Evolutionary conservation across 2,888 invertebrate genomes (phyloP).

Genomic region (Gibbula magus): DNA sequence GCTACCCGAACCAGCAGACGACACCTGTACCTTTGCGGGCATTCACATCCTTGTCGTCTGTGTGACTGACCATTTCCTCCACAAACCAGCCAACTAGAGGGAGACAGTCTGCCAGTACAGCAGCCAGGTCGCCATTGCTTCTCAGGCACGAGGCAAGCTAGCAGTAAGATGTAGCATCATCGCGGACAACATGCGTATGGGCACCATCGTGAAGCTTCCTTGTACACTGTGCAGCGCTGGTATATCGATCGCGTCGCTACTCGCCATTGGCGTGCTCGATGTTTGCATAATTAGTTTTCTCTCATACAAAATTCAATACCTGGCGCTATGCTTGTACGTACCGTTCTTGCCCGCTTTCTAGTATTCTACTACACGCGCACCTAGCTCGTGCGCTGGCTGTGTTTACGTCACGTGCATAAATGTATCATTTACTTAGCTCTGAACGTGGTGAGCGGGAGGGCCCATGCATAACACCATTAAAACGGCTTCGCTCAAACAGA

Average conservation of each 20-base stretch:
- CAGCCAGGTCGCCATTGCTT: conserved; percentile 18
- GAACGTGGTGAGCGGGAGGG: background rate
- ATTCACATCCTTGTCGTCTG: background rate
- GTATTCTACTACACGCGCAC: background rate
- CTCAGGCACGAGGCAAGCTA: background rate
- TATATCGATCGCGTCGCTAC: conserved; percentile 27
- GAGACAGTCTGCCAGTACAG: conserved; percentile 13
- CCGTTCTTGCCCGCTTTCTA: background rate
- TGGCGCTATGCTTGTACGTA: conserved; percentile 35
- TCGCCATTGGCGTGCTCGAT: conserved; percentile 31
- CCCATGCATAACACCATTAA: background rate
- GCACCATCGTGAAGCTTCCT: background rate
- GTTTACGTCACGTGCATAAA: conserved; percentile 3
- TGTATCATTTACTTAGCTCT: background rate
- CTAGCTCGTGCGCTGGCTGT: background rate
- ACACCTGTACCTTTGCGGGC: background rate
- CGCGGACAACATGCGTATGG: background rate
- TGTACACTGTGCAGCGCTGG: conserved; percentile 16
- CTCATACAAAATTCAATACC: conserved; percentile 58
- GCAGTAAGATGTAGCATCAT: background rate
- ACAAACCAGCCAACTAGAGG: background rate
- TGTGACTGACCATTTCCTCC: background rate
- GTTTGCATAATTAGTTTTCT: conserved; percentile 57
- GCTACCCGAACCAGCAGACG: conserved; percentile 1
- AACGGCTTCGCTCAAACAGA: background rate